Evolutionary conservation across 2,888 invertebrate species (phyloP), one percentile per base, ranked within the genome.

Genomic region (Chaetogeoica ovagalla): DNA sequence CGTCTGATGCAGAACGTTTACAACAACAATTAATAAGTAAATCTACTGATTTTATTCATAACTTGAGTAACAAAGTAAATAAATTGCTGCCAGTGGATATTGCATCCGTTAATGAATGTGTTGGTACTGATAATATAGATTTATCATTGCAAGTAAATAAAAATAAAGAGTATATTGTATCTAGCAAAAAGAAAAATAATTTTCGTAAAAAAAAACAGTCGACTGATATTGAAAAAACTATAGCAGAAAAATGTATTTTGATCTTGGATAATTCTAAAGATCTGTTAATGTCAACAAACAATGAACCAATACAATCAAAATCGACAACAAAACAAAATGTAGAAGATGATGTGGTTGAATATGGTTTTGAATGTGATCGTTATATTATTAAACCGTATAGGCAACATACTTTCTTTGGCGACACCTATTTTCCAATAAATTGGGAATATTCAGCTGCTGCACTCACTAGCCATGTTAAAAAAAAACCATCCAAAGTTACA

Each of bases 381-480:
- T 19, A 39, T 43, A 43, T 30, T 30, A 30, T 43, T 75, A 39
- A 74, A 55, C 21, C 55, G 8, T 57, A 39, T 57, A 11, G 19
- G 39, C 66, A 30, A 13, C 15, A 9, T 57, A 43, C n/a, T 59
- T 59, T n/a, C 8, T 76, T 68, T 21, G 59, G 66, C 19, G 23
- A 17, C 0, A 76, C 75, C n/a, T 71, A 79, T 63, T 79, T 63
- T 71, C 57, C 79, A 43, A 21, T 39, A 5, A 71, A 57, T 71
- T 79, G 79, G 79, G 79, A 70, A 55, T 79, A 63, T 43, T 79
- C 79, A 1, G 70, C 71, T 11, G 11, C 60, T 9, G 6, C 71
- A 7, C 70, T 79, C 13, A 79, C 79, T 0, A 55, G 79, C 23
- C 79, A 79, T 43, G 71, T 79, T 57, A 55, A 62, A 43, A 79